A percentile compares a stretch with the other conserved stretches of the same genome.
Conservation (phyloP, 1,140 invertebrate species). For the Lepeophtheirus salmonis region DNA sequence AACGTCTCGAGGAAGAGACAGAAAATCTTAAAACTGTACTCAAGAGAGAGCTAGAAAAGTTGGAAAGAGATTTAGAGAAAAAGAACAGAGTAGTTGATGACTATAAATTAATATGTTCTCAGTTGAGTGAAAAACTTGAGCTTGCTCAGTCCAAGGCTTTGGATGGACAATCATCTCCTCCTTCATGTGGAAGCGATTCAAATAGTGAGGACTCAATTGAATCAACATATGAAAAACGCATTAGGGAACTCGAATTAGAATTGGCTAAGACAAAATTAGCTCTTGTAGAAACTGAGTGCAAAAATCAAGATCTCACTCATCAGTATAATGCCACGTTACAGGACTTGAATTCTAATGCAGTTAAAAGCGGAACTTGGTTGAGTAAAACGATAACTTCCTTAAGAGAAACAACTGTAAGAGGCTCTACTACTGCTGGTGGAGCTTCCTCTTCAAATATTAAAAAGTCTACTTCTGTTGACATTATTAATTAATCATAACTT, state of each 20-base stretch:
- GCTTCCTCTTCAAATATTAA: background rate
- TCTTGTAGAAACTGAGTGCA: slow-evolving; percentile 87
- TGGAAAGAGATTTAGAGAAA: slow-evolving; percentile 47
- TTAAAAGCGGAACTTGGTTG: slow-evolving; percentile 59
- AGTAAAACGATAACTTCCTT: slow-evolving; percentile 61
- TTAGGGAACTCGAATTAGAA: slow-evolving; percentile 80
- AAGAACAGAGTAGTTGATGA: slow-evolving; percentile 61
- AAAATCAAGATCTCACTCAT: slow-evolving; percentile 88
- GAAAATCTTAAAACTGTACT: slow-evolving; percentile 62
- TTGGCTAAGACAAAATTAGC: slow-evolving; percentile 88
- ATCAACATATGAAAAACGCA: too few species aligned
- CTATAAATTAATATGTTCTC: slow-evolving; percentile 75
- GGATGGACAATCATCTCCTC: too few species aligned
- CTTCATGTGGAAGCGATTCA: too few species aligned
- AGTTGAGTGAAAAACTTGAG: slow-evolving; percentile 46
- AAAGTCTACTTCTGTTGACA: too few species aligned
- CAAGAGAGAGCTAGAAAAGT: slow-evolving; percentile 50
- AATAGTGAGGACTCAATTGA: too few species aligned
- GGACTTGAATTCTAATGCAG: slow-evolving; percentile 26
- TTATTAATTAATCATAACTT: too few species aligned
- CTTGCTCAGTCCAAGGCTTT: slow-evolving; percentile 63
- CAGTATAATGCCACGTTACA: slow-evolving; percentile 54
- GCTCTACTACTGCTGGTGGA: background rate
- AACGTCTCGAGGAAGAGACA: slow-evolving; percentile 53
- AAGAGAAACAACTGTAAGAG: too few species aligned